phyloP scores from a whole-genome alignment of 1,140 invertebrate species.

The Gyrodactylus salaris region DNA sequence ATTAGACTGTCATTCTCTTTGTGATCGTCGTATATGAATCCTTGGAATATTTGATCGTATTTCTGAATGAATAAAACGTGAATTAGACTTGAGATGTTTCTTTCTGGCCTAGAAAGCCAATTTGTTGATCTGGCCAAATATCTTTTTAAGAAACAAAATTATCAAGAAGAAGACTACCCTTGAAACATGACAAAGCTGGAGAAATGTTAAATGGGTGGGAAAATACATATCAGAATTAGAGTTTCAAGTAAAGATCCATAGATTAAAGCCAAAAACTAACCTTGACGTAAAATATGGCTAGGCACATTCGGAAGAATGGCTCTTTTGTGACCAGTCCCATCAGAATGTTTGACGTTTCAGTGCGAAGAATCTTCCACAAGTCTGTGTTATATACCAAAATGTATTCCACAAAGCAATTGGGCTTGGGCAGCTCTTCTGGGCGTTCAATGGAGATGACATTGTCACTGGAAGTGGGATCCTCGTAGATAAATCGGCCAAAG shows the following conservation, averaged over 20 bases:
- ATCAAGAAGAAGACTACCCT: too few relatives aligned
- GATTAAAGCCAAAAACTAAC: too few relatives aligned
- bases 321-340: neutral
- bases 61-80: neutral
- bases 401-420: neutral
- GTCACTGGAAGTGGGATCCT: neutral
- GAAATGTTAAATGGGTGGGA: too few relatives aligned
- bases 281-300: neutral
- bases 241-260: too few relatives aligned
- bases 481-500: neutral
- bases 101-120: too few relatives aligned
- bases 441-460: neutral
- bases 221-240: too few relatives aligned
- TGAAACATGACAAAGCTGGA: too few relatives aligned
- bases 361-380: neutral
- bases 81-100: neutral
- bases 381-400: neutral
- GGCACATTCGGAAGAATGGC: neutral
- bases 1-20: neutral
- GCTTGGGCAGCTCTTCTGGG: neutral
- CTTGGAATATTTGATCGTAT: neutral
- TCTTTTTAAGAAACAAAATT: too few relatives aligned
- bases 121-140: too few relatives aligned
- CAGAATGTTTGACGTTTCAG: neutral
- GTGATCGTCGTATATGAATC: neutral